Evolutionary conservation across 2,797 vertebrate species (phyloP), one percentile per base, ranked within the genome.

Genomic region (Enteromius viviparus): DNA sequence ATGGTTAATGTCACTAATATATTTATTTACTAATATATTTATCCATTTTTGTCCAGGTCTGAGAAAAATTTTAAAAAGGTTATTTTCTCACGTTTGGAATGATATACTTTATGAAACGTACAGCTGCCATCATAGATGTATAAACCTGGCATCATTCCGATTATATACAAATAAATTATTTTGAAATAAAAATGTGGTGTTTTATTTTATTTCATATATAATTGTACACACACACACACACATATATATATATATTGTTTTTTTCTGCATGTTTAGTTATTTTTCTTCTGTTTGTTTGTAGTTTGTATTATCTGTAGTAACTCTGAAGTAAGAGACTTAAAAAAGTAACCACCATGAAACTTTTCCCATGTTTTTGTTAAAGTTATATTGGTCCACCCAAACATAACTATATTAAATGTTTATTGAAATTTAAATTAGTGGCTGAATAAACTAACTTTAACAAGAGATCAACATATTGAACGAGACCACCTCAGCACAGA

Each of bases 21-120:
- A 99, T 99, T 99, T 99, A 99, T 99, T 99, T 99, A 96, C 97
- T 99, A 99, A 98, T 98, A 98, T 99, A 99, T 99, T 98, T 99
- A 98, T 99, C 97, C 97, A 96, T 88, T 94, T 86, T 94, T 94
- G 96, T 93, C 93, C 92, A 89, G 80, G 93, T 95, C 92, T 95
- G 93, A 93, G 85, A 95, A 89, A 86, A 92, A 86, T 89, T 60
- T 17, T 42, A 88, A 80, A 77, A 60, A 86, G 91, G 89, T 94
- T 74, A 37, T 85, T 82, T 79, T 80, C 66, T 76, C 80, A 74
- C 45, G 90, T 95, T 94, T 93, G 93, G 91, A 94, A 92, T 93
- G 91, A 85, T 92, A 84, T 94, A 64, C 91, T 92, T 90, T 92
- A 91, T 93, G 89, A 91, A 94, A 91, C 91, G 91, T 90, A 90